Evolutionary conservation across 1,140 invertebrate genomes (phyloP), one percentile per base, ranked within the genome.

Genomic region (Drosophila ironensis): DNA sequence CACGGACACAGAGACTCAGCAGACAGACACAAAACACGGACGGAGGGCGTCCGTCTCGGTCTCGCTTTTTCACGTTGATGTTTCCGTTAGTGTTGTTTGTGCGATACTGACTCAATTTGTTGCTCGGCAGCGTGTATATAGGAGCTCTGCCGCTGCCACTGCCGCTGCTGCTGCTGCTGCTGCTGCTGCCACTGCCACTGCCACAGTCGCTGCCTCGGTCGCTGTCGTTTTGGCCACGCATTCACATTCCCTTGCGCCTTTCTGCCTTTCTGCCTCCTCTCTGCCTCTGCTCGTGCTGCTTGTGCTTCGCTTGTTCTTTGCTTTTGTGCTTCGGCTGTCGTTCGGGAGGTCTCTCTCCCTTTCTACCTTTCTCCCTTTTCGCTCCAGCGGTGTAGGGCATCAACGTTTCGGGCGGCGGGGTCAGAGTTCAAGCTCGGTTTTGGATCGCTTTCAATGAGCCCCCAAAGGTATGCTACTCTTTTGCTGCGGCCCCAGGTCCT

Each of bases 51-150:
- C 80, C 71, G 76, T 81, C 72, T 52, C 14, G 33, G 54, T 59
- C 46, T 66, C 61, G 78, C 59, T 86, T 80, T 86, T 80, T 72
- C 81, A 76, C 81, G 81, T 70, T 77, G 87, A 88, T 88, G 87
- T 88, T 88, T 73, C 87, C 87, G 87, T 88, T 88, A 78, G 80
- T 88, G 77, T 88, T 88, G 87, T 88, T 88, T 88, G 87, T 88
- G 87, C 87, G 87, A 88, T 88, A 88, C 87, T 88, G 81, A 88
- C 80, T 84, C 80, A 84, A 84, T 84, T 84, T 84, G 80, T 84
- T 84, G 80, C 80, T 84, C 80, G 73, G 74, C 78, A 86, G 60
- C 71, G 66, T 72, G 74, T 86, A 61, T 78, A 84, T 80, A 69
- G 71, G n/a, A 63, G 44, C 50, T 27, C 24, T 24, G 37, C 30